Evolutionary conservation across 2,797 vertebrate genomes (phyloP).

Genomic region (Pipistrellus nathusii): DNA sequence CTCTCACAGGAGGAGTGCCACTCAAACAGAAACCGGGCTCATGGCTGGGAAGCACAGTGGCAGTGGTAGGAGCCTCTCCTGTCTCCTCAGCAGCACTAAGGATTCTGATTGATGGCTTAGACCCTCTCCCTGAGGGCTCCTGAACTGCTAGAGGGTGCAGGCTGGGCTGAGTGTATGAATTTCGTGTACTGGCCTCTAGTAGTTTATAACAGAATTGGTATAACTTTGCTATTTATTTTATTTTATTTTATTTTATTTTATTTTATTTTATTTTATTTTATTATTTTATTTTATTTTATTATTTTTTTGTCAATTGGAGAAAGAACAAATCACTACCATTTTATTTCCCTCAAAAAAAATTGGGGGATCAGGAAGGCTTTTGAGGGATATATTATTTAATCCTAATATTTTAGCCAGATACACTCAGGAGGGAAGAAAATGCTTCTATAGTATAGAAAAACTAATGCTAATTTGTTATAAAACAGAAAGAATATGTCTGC

Average conservation of each 20-base stretch:
- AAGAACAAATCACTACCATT: background rate
- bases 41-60: too few species aligned
- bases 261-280: background rate
- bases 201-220: slow-evolving; percentile 6
- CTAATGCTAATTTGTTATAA: background rate
- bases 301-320: background rate
- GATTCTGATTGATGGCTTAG: too few species aligned
- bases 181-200: too few species aligned
- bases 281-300: too few species aligned
- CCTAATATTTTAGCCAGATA: slow-evolving; percentile 21
- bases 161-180: too few species aligned
- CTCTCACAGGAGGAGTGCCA: too few species aligned
- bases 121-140: too few species aligned
- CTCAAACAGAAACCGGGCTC: too few species aligned
- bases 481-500: background rate
- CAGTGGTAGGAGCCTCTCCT: too few species aligned
- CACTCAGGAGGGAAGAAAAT: background rate
- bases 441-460: background rate
- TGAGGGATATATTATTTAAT: background rate
- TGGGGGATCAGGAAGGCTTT: slow-evolving; percentile 12
- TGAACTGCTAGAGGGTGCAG: too few species aligned
- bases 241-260: background rate
- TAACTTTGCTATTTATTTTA: background rate
- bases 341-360: background rate
- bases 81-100: too few species aligned